Evolutionary conservation across 2,113 vertebrate species (phyloP).

Genomic region (Narcine bancroftii): DNA sequence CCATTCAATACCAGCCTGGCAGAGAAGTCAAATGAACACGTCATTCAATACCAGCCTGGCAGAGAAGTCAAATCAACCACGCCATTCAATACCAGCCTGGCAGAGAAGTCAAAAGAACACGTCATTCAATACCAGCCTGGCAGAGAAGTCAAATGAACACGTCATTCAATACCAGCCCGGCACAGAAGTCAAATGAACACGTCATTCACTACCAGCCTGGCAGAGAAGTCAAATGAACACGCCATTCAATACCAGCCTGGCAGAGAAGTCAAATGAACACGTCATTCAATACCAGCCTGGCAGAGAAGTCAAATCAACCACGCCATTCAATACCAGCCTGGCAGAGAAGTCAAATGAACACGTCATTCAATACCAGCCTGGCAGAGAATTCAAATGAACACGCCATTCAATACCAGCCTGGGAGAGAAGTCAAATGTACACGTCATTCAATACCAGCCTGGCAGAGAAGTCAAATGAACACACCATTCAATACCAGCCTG

Average conservation of each 20-base stretch:
- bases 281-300: not conserved
- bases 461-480: not conserved
- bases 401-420: not conserved
- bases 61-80: not conserved
- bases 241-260: not conserved
- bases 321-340: not conserved
- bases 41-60: not conserved
- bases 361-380: not conserved
- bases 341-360: not conserved
- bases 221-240: not conserved
- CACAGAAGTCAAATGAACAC: not conserved
- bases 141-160: not conserved
- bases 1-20: not conserved
- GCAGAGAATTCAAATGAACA: not conserved
- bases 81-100: not conserved
- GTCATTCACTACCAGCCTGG: not conserved
- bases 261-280: not conserved
- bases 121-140: not conserved
- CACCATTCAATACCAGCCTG: not conserved
- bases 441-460: not conserved
- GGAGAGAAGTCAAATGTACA: not conserved
- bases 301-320: not conserved
- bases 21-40: not conserved
- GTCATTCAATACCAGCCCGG: not conserved
- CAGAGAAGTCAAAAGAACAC: not conserved